Percentiles rank a stretch among this genome's conserved stretches.
phyloP scores from a whole-genome alignment of 2,113 vertebrate species.

The Anser brachyrhynchus region DNA sequence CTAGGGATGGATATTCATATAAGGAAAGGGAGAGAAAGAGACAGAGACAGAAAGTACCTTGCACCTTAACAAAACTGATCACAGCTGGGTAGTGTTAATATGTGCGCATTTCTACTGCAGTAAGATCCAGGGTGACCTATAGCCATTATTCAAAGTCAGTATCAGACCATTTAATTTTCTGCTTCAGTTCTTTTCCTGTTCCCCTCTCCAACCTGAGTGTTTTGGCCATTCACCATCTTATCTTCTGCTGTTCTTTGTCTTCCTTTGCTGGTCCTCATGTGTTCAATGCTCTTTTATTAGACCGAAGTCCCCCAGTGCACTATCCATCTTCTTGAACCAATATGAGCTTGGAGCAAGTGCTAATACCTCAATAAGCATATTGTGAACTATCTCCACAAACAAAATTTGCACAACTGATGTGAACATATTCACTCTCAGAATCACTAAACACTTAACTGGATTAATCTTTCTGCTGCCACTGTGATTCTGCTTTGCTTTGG shows the following conservation, averaged over 20 bases:
- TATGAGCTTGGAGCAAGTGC: conserved; percentile 2
- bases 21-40: not conserved
- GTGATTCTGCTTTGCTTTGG: not conserved
- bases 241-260: conserved; percentile 53
- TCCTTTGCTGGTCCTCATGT: conserved; percentile 32
- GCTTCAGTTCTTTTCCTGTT: conserved; percentile 75
- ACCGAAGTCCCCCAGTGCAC: not conserved
- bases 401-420: not conserved
- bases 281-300: conserved; percentile 45
- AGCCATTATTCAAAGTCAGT: conserved; percentile 78
- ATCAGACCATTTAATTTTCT: conserved; percentile 83
- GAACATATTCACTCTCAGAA: conserved; percentile 31
- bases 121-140: conserved; percentile 71
- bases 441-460: not conserved
- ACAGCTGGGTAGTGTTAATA: conserved; percentile 64
- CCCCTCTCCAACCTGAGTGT: conserved; percentile 50
- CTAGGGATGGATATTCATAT: not conserved
- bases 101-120: conserved; percentile 58
- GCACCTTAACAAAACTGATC: conserved; percentile 57
- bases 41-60: not conserved
- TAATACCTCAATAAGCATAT: conserved; percentile 66
- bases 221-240: conserved; percentile 52
- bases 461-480: not conserved
- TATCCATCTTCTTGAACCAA: conserved; percentile 52
- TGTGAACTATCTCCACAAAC: conserved; percentile 25